Percentiles rank a stretch among this genome's conserved stretches.
Evolutionary conservation across 2,113 vertebrate genomes (phyloP).

Genomic region (Brachyhypopomus occidentalis): DNA sequence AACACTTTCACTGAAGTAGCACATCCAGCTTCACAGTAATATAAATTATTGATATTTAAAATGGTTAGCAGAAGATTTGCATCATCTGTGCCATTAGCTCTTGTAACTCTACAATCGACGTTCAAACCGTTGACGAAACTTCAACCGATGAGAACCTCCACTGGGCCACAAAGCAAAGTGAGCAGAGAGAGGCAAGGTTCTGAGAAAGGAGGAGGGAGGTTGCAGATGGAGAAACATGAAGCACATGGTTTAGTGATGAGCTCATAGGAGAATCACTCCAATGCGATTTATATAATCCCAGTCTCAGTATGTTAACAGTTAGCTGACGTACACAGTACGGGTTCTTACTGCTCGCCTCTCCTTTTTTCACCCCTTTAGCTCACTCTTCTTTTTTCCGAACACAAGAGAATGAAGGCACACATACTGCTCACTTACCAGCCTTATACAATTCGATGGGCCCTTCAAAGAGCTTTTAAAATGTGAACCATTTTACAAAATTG

Average conservation of each 20-base stretch:
- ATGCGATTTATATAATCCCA: conserved; percentile 74
- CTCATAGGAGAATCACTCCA: conserved; percentile 73
- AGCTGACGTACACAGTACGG: conserved; percentile 68
- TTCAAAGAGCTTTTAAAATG: background rate
- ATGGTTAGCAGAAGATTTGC: too few relatives aligned
- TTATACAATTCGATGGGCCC: background rate
- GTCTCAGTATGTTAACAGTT: conserved; percentile 70
- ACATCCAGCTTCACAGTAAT: too few relatives aligned
- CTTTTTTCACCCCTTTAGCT: conserved; percentile 25
- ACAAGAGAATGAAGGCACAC: conserved; percentile 30
- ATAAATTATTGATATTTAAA: too few relatives aligned
- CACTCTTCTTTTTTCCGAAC: conserved; percentile 44
- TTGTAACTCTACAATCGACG: background rate
- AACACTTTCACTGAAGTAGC: too few relatives aligned
- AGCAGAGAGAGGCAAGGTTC: conserved; percentile 59
- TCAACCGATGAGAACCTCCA: conserved; percentile 61
- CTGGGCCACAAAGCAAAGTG: conserved; percentile 59
- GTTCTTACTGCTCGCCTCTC: conserved; percentile 20
- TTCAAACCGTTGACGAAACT: conserved; percentile 47
- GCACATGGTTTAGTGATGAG: conserved; percentile 78
- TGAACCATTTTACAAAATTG: background rate
- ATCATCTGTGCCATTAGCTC: too few relatives aligned
- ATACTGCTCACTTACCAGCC: conserved; percentile 2
- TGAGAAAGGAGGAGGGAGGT: conserved; percentile 60
- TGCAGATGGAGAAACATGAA: conserved; percentile 80